Conservation (phyloP, 2,113 vertebrate genomes). For the Gymnocephalus cernua region DNA sequence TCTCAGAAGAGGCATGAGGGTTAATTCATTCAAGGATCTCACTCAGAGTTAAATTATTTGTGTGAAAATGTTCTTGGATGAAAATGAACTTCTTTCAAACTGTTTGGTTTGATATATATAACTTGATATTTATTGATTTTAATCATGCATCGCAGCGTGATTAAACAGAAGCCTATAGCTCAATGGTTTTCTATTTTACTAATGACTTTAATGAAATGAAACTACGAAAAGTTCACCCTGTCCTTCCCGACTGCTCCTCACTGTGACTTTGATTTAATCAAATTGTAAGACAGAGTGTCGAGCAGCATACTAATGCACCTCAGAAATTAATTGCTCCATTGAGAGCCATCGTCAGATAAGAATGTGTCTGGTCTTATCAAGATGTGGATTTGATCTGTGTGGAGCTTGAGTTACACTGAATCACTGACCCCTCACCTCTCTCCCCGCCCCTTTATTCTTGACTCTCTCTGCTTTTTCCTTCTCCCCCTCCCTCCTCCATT, state of each 20-base stretch:
- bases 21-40: slow-evolving; percentile 18
- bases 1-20: neutral
- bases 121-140: slow-evolving; percentile 39
- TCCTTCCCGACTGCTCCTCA: slow-evolving; percentile 74
- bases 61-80: neutral
- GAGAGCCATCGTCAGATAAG: slow-evolving; percentile 71
- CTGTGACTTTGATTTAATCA: slow-evolving; percentile 80
- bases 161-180: slow-evolving; percentile 25
- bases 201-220: slow-evolving; percentile 65
- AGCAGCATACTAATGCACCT: slow-evolving; percentile 73
- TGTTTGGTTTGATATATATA: slow-evolving; percentile 9
- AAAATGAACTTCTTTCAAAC: neutral
- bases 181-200: slow-evolving; percentile 48
- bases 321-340: slow-evolving; percentile 71
- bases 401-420: slow-evolving; percentile 52
- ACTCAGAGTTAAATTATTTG: neutral
- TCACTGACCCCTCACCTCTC: slow-evolving; percentile 58
- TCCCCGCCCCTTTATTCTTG: neutral
- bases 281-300: slow-evolving; percentile 58
- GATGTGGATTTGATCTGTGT: slow-evolving; percentile 69
- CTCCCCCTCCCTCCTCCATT: neutral
- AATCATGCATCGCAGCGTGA: slow-evolving; percentile 8
- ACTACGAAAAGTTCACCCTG: slow-evolving; percentile 70
- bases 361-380: slow-evolving; percentile 69
- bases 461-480: slow-evolving; percentile 10